Evolutionary conservation across 2,113 vertebrate genomes (phyloP).

Genomic region (Cheilinus undulatus): DNA sequence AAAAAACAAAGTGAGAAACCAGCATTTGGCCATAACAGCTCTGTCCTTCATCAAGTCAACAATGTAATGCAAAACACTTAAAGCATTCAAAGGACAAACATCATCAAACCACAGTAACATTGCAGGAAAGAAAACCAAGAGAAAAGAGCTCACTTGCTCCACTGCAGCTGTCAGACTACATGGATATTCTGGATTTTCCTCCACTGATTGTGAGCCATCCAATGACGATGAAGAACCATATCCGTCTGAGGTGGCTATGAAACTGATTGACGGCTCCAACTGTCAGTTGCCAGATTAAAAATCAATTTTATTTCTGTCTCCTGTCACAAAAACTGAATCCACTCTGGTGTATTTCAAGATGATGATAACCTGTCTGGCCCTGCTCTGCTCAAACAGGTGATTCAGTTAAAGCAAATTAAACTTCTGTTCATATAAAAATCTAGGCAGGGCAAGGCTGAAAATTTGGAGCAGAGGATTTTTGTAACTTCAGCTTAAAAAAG

Average conservation of each 20-base stretch:
- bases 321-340: not conserved
- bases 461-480: no score
- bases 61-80: no score
- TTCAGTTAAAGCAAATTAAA: not conserved
- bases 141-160: not conserved
- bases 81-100: no score
- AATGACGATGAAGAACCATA: not conserved
- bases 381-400: not conserved
- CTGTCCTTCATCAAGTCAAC: no score
- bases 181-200: slow-evolving; percentile 1
- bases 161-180: not conserved
- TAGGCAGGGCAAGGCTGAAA: no score
- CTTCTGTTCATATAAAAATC: not conserved
- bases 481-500: no score
- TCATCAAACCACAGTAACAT: no score
- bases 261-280: slow-evolving; percentile 4
- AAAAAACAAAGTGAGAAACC: no score
- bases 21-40: no score
- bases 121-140: no score
- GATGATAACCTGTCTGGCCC: not conserved
- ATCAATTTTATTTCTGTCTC: not conserved
- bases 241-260: not conserved
- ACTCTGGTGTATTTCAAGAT: not conserved
- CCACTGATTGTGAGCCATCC: not conserved
- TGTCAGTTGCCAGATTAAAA: not conserved